These are phyloP conservation scores for Hylia prasina DNA, from an alignment of 2,113 vertebrate species.

Conservation along the genomic window DNA sequence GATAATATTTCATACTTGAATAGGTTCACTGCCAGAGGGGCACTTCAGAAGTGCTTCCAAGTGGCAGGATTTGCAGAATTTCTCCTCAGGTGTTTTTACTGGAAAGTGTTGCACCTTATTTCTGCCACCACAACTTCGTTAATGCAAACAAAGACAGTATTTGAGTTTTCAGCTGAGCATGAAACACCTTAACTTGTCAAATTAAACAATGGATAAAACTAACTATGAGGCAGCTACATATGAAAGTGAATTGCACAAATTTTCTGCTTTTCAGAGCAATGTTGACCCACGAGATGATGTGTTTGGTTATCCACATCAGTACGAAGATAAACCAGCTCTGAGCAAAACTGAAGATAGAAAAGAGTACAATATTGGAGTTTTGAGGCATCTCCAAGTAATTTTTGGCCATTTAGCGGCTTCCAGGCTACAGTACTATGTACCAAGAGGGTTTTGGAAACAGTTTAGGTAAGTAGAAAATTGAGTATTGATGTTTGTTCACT, in stretches of 20 bases:
- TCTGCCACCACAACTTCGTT: not conserved
- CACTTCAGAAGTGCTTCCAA: not conserved
- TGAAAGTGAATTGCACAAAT: not conserved
- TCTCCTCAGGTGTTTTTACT: not conserved
- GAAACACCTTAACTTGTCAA: not conserved
- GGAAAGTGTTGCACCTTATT: not conserved
- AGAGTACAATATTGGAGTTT: constrained; percentile 98
- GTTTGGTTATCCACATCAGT: constrained; percentile 97
- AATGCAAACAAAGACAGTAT: not conserved
- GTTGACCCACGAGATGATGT: constrained; percentile 97
- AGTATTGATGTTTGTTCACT: not conserved
- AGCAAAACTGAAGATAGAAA: constrained; percentile 97
- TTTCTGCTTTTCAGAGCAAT: constrained; percentile 80
- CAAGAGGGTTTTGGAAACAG: constrained; percentile 98
- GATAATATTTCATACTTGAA: not conserved
- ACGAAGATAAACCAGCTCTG: constrained; percentile 92
- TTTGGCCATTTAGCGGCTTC: constrained; percentile 98
- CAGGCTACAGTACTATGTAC: constrained; percentile 96
- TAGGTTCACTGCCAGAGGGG: not conserved
- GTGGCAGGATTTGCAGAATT: not conserved
- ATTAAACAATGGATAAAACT: not conserved
- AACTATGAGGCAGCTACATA: not conserved
- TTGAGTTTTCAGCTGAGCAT: not conserved
- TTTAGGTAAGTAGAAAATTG: constrained; percentile 82
- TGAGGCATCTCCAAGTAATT: constrained; percentile 97